These are phyloP conservation scores for Salarias fasciatus DNA, from an alignment of 2,797 vertebrate genomes.

Conservation along the genomic window DNA sequence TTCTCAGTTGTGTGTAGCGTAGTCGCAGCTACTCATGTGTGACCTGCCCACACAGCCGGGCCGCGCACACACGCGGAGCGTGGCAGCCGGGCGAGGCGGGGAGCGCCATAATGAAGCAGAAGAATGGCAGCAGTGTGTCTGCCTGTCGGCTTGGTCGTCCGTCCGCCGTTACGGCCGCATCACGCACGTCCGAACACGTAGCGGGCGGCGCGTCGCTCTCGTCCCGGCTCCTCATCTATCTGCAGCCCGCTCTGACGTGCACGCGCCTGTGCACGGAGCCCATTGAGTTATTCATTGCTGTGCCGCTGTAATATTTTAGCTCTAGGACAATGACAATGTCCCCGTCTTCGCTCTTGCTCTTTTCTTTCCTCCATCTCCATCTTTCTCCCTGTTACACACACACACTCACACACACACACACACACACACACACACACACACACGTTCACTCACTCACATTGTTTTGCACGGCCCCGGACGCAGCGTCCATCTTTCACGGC, in stretches of 20 bases:
- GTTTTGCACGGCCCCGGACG: conserved; percentile 4
- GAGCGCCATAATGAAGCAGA: conserved; percentile 45
- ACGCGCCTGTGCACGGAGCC: conserved; percentile 5
- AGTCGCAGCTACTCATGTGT: conserved; percentile 43
- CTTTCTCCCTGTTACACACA: neutral
- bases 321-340: conserved; percentile 33
- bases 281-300: conserved; percentile 26
- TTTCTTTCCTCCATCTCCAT: conserved; percentile 1
- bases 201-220: conserved; percentile 23
- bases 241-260: conserved; percentile 7
- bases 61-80: neutral
- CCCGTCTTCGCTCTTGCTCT: neutral
- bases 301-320: conserved; percentile 28
- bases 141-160: conserved; percentile 24
- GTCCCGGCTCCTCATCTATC: conserved; percentile 33
- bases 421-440: too few species aligned
- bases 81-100: conserved; percentile 10
- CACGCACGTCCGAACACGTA: conserved; percentile 15
- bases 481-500: conserved; percentile 56
- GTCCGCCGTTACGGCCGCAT: conserved; percentile 18
- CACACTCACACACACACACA: neutral
- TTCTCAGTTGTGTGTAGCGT: conserved; percentile 23
- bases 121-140: conserved; percentile 43
- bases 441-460: neutral
- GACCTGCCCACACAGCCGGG: conserved; percentile 34